Evolutionary conservation across 2,888 invertebrate genomes (phyloP).

Genomic region (Himalopsyche tibetana): DNA sequence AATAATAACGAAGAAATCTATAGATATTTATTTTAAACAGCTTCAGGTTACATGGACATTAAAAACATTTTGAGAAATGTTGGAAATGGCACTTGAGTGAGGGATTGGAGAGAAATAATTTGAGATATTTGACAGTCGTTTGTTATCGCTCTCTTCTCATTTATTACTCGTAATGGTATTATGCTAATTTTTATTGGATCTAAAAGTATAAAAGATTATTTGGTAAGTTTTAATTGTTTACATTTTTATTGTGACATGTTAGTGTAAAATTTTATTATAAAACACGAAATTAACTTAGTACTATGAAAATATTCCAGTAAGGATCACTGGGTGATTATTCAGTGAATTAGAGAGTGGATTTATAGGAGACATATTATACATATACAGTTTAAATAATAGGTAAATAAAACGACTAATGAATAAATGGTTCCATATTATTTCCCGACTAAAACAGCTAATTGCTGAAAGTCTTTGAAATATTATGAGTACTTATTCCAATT

Average conservation of each 20-base stretch:
- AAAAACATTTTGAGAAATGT: conserved; percentile 19
- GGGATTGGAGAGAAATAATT: conserved; percentile 38
- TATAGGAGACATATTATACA: too few species aligned
- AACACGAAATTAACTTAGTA: not conserved
- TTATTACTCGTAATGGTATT: conserved; percentile 32
- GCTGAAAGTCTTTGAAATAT: too few species aligned
- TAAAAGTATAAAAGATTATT: not conserved
- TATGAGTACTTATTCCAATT: too few species aligned
- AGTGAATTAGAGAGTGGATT: too few species aligned
- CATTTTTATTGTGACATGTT: not conserved
- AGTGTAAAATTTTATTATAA: not conserved
- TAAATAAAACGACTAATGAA: too few species aligned
- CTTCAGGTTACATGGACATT: not conserved
- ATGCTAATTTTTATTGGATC: conserved; percentile 36
- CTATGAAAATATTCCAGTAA: not conserved
- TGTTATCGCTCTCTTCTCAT: conserved; percentile 17
- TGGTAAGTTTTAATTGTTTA: not conserved
- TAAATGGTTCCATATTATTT: too few species aligned
- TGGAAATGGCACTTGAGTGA: conserved; percentile 19
- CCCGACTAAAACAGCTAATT: too few species aligned
- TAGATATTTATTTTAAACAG: too few species aligned
- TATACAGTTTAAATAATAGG: too few species aligned
- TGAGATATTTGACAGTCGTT: conserved; percentile 48
- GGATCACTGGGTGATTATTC: too few species aligned
- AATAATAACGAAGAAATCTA: too few species aligned